Base-by-base conservation (phyloP, 2,888 invertebrate genomes). In the Lapara coniferarum region DNA sequence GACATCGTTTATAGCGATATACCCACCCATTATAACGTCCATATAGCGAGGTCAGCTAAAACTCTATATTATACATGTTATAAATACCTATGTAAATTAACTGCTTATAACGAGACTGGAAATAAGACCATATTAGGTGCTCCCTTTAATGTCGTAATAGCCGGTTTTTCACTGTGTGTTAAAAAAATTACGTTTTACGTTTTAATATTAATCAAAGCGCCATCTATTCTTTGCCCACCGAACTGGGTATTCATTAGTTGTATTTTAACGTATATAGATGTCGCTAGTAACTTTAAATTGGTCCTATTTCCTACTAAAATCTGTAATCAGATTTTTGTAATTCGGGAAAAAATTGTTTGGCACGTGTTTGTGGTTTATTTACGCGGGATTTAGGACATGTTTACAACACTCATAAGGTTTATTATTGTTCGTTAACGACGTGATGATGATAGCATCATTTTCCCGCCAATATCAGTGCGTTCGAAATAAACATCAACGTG, bases 381-480 rank as follows among this genome's bases (percentile, higher is more conserved):
- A 46, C 59, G 46, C 46, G 63, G 63, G 63, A 53, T 49, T 49
- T 63, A 63, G 49, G 63, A 14, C 63, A 19, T 63, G 51, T 72
- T 57, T 66, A 70, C 69, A 63, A 66, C 71, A 70, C 72, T 76
- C 73, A 80, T 80, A 80, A 55, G 52, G 56, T 46, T 37, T 58
- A 37, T 68, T 51, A 52, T 53, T 58, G 52, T 44, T 16, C 59
- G 52, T 63, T 14, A 19, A 55, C 19, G 44, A 19, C 25, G 52
- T n/a, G 19, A 44, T n/a, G 53, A 85, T 81, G 83, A 83, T 82
- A 83, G 78, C 75, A 81, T 83, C 84, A 86, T 84, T 89, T 88
- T 89, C 81, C 85, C 88, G 88, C 89, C 89, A 88, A 91, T 89
- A 85, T 76, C 75, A 78, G 80, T 78, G 76, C 80, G 82, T 85